Base-by-base conservation (phyloP, 2,888 invertebrate genomes). In the Cerastis leucographa region DNA sequence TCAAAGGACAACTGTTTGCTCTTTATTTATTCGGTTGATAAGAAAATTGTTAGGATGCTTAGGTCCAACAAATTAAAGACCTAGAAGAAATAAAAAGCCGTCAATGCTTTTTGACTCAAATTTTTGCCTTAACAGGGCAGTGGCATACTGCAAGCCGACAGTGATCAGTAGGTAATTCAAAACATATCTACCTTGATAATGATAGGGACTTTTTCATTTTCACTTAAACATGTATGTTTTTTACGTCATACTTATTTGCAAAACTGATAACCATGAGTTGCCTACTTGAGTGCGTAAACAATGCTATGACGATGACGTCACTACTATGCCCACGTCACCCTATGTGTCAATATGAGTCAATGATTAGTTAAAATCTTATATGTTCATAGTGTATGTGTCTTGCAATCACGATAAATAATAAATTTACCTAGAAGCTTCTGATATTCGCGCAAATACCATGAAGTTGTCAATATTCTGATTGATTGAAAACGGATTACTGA, bases 171-270 rank as follows among this genome's bases (percentile, higher is more conserved):
- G 9, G 9, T 35, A 12, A 65, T 22, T 17, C 7, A 51, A 49
- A 46, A 49, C 22, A 44, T 22, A 0, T n/a, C 14, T 22, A 71
- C 42, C 56, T 29, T 22, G 14, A 62, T 46, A 17, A 46, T 40
- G 11, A 40, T 14, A n/a, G 9, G 65, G 49, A 22, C 35, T 35
- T 35, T 35, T 35, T 35, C 3, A 70, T 40, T 62, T 42, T 46
- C 40, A 25, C 22, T n/a, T 56, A n/a, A 69, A 71, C 44, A 62
- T 25, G 35, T 35, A 51, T 44, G 44, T 65, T 44, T 65, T 61
- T 19, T 67, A 85, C 87, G 87, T 88, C 88, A 88, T 74, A 71
- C 70, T 78, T 87, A 89, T 90, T 89, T 83, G 74, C 70, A 62
- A 83, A 79, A 70, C 56, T 81, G 84, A 81, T 83, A 78, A 79